Base-by-base conservation (phyloP, 2,888 invertebrate genomes). In the Laspeyria flexula region DNA sequence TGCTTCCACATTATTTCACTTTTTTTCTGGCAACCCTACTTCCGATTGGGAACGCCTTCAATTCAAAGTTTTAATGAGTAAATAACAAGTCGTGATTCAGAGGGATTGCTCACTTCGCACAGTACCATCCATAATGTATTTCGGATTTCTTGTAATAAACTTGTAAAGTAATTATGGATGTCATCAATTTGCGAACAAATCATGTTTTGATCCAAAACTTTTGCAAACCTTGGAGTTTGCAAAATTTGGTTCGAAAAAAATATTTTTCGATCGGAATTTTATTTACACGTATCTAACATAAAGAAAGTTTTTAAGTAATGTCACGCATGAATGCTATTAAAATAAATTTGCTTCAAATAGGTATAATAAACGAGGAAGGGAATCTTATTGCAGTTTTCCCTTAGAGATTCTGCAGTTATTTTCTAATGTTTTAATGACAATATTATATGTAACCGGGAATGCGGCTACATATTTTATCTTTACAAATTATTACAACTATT, bases 1-100 rank as follows among this genome's bases (percentile, higher is more conserved):
- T 33, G 13, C 3, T 33, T 33, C 33, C 7, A 3, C 11, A 30
- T 3, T 11, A 11, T 30, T 30, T 29, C n/a, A 7, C 3, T 21
- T 21, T 21, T 25, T 21, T 38, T 29, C 27, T 77, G 65, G 69
- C 3, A n/a, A 43, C 49, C 43, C 49, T 50, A 40, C 65, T 64
- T 53, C 59, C 75, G 67, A 77, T 79, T 81, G 77, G 69, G 77
- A 80, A 78, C 80, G 81, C 78, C 79, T 79, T 77, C 84, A 83
- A 86, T 85, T 74, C 77, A 61, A 88, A 88, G 83, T 88, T 89
- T 85, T 88, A 89, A 89, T 89, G 87, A 88, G 88, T 87, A 90
- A 89, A 90, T 88, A 89, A 88, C 87, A 76, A 86, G 76, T 74
- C 71, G 63, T 66, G 79, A 80, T 81, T 77, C 76, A 47, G 60